phyloP scores from a whole-genome alignment of 1,140 invertebrate genomes.

The Monomorium pharaonis region DNA sequence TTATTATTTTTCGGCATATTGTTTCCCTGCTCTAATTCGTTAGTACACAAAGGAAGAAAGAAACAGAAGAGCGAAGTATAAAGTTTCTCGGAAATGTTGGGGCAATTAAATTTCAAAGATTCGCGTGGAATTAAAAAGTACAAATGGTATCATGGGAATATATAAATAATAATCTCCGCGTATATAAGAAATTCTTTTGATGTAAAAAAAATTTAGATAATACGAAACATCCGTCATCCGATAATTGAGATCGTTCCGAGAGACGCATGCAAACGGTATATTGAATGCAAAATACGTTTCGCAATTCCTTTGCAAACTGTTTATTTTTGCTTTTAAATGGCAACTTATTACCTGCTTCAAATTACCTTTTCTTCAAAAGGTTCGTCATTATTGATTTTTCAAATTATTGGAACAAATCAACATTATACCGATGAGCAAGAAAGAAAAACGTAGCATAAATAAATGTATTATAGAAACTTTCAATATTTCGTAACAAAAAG shows the following conservation, averaged over 20 bases:
- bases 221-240: not conserved
- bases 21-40: constrained; percentile 1
- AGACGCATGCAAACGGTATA: not conserved
- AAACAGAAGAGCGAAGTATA: not conserved
- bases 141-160: not conserved
- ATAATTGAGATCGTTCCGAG: constrained; percentile 7
- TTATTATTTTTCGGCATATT: not conserved
- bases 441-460: not conserved
- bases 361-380: not conserved
- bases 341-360: not conserved
- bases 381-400: constrained; percentile 1
- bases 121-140: not conserved
- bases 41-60: not conserved
- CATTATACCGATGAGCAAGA: not conserved
- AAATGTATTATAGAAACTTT: not conserved
- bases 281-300: not conserved
- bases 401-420: not conserved
- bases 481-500: not conserved
- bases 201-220: not conserved
- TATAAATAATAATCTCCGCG: not conserved
- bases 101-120: constrained; percentile 26
- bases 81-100: not conserved
- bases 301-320: not conserved
- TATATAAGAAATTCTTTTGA: constrained; percentile 11
- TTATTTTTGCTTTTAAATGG: not conserved